Percentiles rank a stretch among this genome's conserved stretches.
Conservation (phyloP, 1,140 invertebrate species). For the Heliothis subflexa region DNA sequence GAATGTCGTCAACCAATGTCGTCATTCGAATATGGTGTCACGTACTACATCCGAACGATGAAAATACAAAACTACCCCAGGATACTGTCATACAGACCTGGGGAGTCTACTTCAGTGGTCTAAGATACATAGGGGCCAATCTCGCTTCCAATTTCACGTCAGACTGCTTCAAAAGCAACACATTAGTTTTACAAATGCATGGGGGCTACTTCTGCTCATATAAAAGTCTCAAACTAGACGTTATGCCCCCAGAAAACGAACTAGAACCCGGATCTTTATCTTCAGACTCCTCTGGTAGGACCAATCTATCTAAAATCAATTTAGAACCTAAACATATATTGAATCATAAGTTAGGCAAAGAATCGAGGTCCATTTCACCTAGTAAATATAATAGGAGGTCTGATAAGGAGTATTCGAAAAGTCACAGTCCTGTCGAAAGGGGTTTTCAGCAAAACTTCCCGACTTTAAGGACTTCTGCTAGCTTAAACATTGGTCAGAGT, state of each 20-base stretch:
- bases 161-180: slow-evolving; percentile 91
- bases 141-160: slow-evolving; percentile 89
- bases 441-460: slow-evolving; percentile 79
- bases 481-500: slow-evolving; percentile 68
- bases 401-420: slow-evolving; percentile 82
- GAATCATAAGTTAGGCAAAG: slow-evolving; percentile 67
- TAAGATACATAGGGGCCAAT: slow-evolving; percentile 92
- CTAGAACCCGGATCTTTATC: slow-evolving; percentile 77
- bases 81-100: slow-evolving; percentile 91
- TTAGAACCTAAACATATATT: slow-evolving; percentile 69
- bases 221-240: slow-evolving; percentile 86
- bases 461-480: slow-evolving; percentile 67
- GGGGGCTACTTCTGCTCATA: slow-evolving; percentile 94
- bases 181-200: slow-evolving; percentile 94
- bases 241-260: slow-evolving; percentile 80
- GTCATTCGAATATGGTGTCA: slow-evolving; percentile 88
- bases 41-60: slow-evolving; percentile 62
- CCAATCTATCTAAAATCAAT: slow-evolving; percentile 67
- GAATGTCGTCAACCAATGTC: slow-evolving; percentile 85
- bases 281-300: slow-evolving; percentile 74
- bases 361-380: slow-evolving; percentile 79
- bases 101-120: slow-evolving; percentile 94
- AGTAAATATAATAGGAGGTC: slow-evolving; percentile 69
- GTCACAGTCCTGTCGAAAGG: slow-evolving; percentile 79
- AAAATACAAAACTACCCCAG: slow-evolving; percentile 57